These are phyloP conservation scores for Dasyurus viverrinus DNA, from an alignment of 2,113 vertebrate species.

Conservation along the genomic window DNA sequence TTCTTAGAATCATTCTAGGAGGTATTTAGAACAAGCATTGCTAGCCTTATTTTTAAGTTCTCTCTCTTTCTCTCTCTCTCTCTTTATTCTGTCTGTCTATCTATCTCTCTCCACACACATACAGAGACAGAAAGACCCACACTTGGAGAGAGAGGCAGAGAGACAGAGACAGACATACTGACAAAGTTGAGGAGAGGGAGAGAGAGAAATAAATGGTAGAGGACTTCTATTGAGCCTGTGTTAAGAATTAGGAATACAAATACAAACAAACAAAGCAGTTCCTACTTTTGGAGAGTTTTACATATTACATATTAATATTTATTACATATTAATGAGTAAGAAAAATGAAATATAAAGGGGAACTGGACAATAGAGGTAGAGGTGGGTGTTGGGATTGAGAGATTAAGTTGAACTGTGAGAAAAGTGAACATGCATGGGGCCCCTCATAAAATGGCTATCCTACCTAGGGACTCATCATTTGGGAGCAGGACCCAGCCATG, in stretches of 20 bases:
- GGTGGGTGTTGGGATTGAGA: fast-evolving
- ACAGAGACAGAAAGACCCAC: no score
- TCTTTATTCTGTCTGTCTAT: no score
- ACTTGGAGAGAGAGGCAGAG: no score
- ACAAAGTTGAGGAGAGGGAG: no score
- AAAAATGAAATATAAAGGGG: background rate
- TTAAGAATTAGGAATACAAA: background rate
- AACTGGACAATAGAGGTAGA: background rate
- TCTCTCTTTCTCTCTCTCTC: no score
- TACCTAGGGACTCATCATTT: background rate
- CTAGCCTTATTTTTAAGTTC: background rate
- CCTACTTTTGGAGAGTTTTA: background rate
- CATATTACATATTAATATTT: no score
- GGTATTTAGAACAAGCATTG: background rate
- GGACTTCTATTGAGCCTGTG: background rate
- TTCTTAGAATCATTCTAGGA: background rate
- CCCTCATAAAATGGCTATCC: background rate
- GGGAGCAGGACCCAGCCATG: background rate
- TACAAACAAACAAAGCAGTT: background rate
- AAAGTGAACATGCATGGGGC: background rate
- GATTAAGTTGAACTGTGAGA: background rate
- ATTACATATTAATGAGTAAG: no score
- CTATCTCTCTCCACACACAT: no score
- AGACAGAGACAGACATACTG: background rate
- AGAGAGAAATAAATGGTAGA: background rate